Evolutionary conservation across 2,797 vertebrate species (phyloP).

Genomic region (Propithecus deckenii): DNA sequence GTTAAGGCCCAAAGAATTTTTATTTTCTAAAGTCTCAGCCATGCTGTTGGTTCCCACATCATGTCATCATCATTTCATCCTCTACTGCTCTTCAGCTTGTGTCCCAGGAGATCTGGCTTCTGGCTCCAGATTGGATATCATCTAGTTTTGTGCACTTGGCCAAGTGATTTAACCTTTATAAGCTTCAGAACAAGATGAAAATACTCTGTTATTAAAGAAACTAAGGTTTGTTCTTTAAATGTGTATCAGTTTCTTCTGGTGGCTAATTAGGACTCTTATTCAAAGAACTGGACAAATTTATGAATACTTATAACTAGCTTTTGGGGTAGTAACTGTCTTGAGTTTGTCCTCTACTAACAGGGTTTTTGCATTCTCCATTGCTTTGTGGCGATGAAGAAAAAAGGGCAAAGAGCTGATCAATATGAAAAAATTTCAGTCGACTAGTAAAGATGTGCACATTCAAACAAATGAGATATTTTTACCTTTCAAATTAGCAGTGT

Average conservation of each 20-base stretch:
- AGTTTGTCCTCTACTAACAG: not conserved
- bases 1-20: not conserved
- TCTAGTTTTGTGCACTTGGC: not conserved
- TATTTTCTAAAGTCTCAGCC: not conserved
- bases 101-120: not conserved
- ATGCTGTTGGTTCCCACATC: not conserved
- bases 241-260: slow-evolving; percentile 1
- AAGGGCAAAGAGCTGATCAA: not conserved
- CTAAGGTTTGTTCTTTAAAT: slow-evolving; percentile 12
- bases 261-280: slow-evolving; percentile 6
- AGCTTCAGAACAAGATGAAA: slow-evolving; percentile 32
- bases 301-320: not conserved
- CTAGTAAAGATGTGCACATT: not conserved
- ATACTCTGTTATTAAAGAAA: slow-evolving; percentile 2
- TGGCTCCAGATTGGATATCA: not conserved
- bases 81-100: not conserved
- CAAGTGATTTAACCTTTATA: not conserved
- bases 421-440: not conserved
- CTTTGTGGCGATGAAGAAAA: not conserved
- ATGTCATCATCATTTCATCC: not conserved
- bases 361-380: not conserved
- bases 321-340: not conserved
- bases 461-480: not conserved
- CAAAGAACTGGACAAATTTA: not conserved
- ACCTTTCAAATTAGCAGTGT: not conserved